Base-by-base conservation (phyloP, 2,797 vertebrate genomes). In the Aplochiton taeniatus region DNA sequence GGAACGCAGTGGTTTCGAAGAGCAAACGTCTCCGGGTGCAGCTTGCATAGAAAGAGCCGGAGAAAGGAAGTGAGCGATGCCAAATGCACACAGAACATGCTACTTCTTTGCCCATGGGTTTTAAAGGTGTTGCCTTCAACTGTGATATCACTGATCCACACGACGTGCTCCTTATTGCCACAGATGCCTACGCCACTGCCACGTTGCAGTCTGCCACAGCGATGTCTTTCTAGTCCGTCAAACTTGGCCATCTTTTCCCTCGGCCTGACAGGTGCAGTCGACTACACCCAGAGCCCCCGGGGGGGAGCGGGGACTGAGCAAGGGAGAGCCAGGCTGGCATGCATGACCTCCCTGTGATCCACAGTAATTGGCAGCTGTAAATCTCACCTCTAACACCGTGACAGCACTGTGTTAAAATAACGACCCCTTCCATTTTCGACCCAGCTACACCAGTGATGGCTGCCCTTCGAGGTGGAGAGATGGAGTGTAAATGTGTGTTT, bases 331-430 rank as follows among this genome's bases (percentile, higher is more conserved):
- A 51, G 67, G 56, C 70, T 4, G 59, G 65, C 47, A 49, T 49
- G 65, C 78, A 75, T 70, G 75, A 83, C 84, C 81, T 79, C 75
- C 49, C 54, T 1, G 66, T 73, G 42, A 63, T 69, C 66, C 70
- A 20, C 68, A 50, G 78, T 85, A 87, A 86, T 85, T 83, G 83
- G 72, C 73, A 74, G 74, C 68, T 4, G 12, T 74, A 84, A 79
- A 83, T 80, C 70, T 77, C 65, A 67, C 69, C 65, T 73, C 75
- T 70, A 31, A 31, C 3, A 6, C 14, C 65, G 68, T 79, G 47
- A 17, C 12, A n/a, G 11, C 13, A 41, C 56, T 5, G 14, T 9
- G 56, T 13, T 13, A 44, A 57, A 58, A 58, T 16, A 14, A 44
- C 44, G 8, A 41, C 42, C 8, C 1, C 41, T 42, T 58, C 44